Base-by-base conservation (phyloP, 2,888 invertebrate species). In the Luffia ferchaultella region DNA sequence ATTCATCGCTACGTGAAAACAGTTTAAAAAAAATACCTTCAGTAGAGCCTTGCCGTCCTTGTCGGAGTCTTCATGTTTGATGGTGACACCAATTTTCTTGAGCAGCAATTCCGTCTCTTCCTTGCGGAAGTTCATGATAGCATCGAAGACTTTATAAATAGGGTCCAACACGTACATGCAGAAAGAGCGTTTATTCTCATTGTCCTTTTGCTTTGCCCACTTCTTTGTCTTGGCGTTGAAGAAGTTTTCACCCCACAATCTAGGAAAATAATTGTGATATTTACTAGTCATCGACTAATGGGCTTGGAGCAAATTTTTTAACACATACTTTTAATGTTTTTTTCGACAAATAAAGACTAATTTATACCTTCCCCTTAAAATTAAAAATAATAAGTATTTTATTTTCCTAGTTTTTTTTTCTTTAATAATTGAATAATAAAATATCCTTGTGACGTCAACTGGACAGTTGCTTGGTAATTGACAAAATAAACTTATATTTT, bases 111-210 rank as follows among this genome's bases (percentile, higher is more conserved):
- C 91, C 54, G 94, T 93, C 71, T 98, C 97, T 50, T 97, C 97
- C 78, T 96, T 97, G 82, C 94, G 93, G 88, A 93, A 94, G 85
- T 94, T 93, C 96, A 96, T 97, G 79, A 88, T 86, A 54, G 87
- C 88, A 62, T 86, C 85, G 68, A 88, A 86, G 16, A 48, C 48
- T 88, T 98, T 97, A 89, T 97, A 99, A 84, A 99, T 98, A 55
- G 99, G 99, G 71, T 97, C 97, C 76, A 99, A 85, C 65, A 99
- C 95, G 84, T 98, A 99, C 93, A 98, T 97, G 79, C 93, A 94
- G 91, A 99, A 99, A 1, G 98, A 98, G 64, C 99, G 92, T 79
- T 96, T 96, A 88, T 96, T 95, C 55, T 95, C 96, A 1, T 84
- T 80, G 68, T 95, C 95, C 88, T 92, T 94, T 75, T 91, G 92